These are phyloP conservation scores for Bergia sp. DNA, from an alignment of 92 coral and sea anemone genomes.

Conservation along the genomic window DNA sequence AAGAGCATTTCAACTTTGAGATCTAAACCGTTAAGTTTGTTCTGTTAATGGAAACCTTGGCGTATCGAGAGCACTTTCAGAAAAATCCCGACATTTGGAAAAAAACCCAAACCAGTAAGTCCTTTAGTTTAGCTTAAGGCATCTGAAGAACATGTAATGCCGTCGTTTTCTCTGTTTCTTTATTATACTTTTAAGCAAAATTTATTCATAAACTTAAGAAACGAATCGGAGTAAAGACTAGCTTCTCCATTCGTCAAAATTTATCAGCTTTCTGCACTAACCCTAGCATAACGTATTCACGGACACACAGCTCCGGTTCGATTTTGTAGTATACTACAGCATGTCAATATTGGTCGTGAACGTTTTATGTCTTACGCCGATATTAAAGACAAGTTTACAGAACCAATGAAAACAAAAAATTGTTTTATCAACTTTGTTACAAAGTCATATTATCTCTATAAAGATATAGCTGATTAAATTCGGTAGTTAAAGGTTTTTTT, in stretches of 20 bases:
- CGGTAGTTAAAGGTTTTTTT: no score
- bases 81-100: background rate
- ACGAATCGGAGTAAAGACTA: no score
- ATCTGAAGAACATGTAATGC: background rate
- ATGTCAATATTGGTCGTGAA: no score
- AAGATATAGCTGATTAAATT: no score
- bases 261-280: background rate
- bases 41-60: background rate
- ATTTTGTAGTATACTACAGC: no score
- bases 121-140: background rate
- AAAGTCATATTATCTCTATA: no score
- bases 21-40: background rate
- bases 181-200: no score
- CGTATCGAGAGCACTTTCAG: background rate
- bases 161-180: background rate
- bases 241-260: background rate
- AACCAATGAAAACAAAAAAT: background rate
- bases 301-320: no score
- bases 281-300: background rate
- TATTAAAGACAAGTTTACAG: background rate
- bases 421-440: background rate
- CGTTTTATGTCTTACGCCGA: background rate
- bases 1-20: background rate
- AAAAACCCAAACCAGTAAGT: background rate
- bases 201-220: no score